Evolutionary conservation across 2,888 invertebrate species (phyloP), one percentile per base, ranked within the genome.

Genomic region (Melinaea menophilus): DNA sequence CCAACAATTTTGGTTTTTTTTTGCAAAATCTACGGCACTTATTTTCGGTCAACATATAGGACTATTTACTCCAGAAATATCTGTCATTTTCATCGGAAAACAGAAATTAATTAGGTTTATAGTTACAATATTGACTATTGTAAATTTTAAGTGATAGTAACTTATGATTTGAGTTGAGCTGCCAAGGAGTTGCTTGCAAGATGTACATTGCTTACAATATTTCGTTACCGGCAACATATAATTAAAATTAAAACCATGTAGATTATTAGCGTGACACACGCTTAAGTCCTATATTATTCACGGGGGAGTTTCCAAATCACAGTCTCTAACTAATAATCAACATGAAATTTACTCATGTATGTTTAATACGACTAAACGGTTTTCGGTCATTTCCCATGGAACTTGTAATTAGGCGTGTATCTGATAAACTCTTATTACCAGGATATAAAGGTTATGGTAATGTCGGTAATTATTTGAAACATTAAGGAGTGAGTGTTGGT

Each of bases 301-400:
- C 69, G 63, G 65, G 79, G 83, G 84, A 80, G 75, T 83, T 78
- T 72, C 80, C 78, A 81, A 88, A 87, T 87, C 88, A 88, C 80
- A 77, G 75, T 72, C 73, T 75, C 67, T 75, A 84, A 77, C 84
- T 79, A 72, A 76, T 82, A 89, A 88, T 88, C 84, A 88, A 80
- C 74, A 68, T 74, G 79, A 82, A 82, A 84, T 79, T 80, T 79
- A 81, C 80, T 82, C 84, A 82, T 89, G 79, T 81, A 88, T 84
- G 79, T 84, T 90, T 88, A 80, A 88, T 87, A 72, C 69, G 79
- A 74, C 78, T 86, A 89, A 90, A 89, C 84, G 86, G 84, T 86
- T 84, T 85, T 84, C 78, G 81, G 85, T 76, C 79, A 81, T 81
- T 86, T 86, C 88, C 85, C 86, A 73, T 68, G 82, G 72, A 84